Evolutionary conservation across 2,888 invertebrate genomes (phyloP), one percentile per base, ranked within the genome.

Genomic region (Diarsia dahlii): DNA sequence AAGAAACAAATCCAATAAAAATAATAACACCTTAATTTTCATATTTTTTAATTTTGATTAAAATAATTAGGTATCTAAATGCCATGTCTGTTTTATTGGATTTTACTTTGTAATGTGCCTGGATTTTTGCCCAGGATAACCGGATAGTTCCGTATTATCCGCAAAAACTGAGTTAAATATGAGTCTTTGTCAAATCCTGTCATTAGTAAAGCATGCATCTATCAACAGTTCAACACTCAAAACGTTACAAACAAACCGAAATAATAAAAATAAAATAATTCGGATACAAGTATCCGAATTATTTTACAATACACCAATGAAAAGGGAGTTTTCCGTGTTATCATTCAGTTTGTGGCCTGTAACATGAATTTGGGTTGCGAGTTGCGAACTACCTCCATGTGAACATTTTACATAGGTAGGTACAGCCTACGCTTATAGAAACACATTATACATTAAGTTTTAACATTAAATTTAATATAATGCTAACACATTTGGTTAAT

Each of bases 401-500:
- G 75, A 77, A 81, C n/a, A 79, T 76, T 72, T 76, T 81, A 60
- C 58, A 34, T 58, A 62, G 2, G 34, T 34, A 56, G 2, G 5
- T 0, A 2, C 54, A n/a, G 20, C 3, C 20, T 62, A 20, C 9
- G 20, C 45, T 45, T 18, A 56, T 45, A 23, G 39, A 45, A 68
- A 56, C 68, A 58, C 34, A 34, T 62, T 76, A 60, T 65, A 70
- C 81, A 79, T 76, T 74, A 74, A 85, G 68, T 73, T 81, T 80
- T 74, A 78, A 58, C 56, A 18, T 39, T 10, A 18, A 82, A 73
- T 83, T 85, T 66, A 83, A 78, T 75, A 62, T 75, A 70, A 48
- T 71, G 78, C 71, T 75, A 71, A 46, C 54, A 78, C 78, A 83
- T 87, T 81, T 83, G 46, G 62, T 68, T 64, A 83, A 84, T 87